Conservation (phyloP, 2,113 vertebrate species). For the Psammodynastes pulverulentus region DNA sequence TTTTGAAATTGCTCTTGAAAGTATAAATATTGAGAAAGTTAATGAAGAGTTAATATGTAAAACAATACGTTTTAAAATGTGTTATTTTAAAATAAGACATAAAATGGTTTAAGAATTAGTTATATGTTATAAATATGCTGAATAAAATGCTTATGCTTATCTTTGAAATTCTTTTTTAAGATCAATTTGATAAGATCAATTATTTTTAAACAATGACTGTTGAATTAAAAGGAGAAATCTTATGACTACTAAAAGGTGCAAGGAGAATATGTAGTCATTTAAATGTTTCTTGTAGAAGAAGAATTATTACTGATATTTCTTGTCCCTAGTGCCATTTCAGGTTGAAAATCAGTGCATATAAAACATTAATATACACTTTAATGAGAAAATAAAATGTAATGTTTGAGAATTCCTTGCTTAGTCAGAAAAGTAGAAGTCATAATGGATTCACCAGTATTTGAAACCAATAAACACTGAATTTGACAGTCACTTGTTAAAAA, state of each 20-base stretch:
- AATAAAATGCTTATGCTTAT: not conserved
- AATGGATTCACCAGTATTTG: not conserved
- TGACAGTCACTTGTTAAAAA: not conserved
- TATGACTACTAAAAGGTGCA: not conserved
- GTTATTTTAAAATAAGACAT: not conserved
- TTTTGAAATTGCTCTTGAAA: not conserved
- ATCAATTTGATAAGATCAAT: not conserved
- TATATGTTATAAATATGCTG: not conserved
- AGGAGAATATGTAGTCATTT: slow-evolving; percentile 1
- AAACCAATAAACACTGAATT: slow-evolving; percentile 15
- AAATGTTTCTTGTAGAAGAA: slow-evolving; percentile 12
- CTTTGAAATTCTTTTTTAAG: not conserved
- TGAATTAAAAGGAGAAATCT: not conserved
- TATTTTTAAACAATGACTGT: not conserved
- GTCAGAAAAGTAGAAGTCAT: not conserved
- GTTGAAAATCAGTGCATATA: slow-evolving; percentile 25
- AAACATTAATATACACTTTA: slow-evolving; percentile 24
- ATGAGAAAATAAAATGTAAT: slow-evolving; percentile 13
- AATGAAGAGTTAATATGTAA: not conserved
- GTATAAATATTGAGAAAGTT: not conserved
- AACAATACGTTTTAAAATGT: not conserved
- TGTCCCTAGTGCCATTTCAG: slow-evolving; percentile 45
- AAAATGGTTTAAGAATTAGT: not conserved
- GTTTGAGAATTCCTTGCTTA: not conserved
- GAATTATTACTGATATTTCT: not conserved